phyloP scores from a whole-genome alignment of 2,113 vertebrate genomes.

The Hoplias malabaricus region DNA sequence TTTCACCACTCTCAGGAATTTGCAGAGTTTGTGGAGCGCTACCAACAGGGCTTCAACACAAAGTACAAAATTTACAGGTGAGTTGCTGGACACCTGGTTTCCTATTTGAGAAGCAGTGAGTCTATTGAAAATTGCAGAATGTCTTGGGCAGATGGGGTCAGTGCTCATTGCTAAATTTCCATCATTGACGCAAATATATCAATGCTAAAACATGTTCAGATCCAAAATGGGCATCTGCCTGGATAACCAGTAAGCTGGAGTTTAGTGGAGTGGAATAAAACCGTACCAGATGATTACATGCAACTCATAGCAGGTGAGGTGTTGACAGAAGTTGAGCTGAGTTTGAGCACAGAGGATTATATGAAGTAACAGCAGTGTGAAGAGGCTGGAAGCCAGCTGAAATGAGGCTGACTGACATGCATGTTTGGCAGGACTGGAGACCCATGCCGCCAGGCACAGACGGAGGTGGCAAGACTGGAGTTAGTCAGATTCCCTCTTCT shows the following conservation, averaged over 20 bases:
- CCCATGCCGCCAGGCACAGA: conserved; percentile 64
- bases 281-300: conserved; percentile 12
- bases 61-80: conserved; percentile 86
- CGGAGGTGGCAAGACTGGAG: conserved; percentile 64
- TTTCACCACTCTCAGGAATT: conserved; percentile 81
- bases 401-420: conserved; percentile 70
- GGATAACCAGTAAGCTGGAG: not conserved
- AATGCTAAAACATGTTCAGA: too few species aligned
- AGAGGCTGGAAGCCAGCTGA: conserved; percentile 53
- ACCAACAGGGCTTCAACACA: conserved; percentile 81
- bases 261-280: not conserved
- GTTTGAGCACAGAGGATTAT: conserved; percentile 42
- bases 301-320: conserved; percentile 39
- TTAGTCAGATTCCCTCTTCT: conserved; percentile 61
- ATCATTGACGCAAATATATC: too few species aligned
- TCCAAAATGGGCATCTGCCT: not conserved
- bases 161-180: not conserved
- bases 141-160: not conserved
- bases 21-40: conserved; percentile 78
- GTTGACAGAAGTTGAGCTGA: conserved; percentile 35
- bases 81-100: conserved; percentile 34
- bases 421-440: conserved; percentile 64
- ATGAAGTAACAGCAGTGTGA: conserved; percentile 46
- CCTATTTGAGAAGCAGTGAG: not conserved
- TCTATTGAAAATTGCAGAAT: not conserved